A percentile compares a stretch with the other conserved stretches of the same genome.
Evolutionary conservation across 2,113 vertebrate species (phyloP).

Genomic region (Thalassarche chlororhynchos): DNA sequence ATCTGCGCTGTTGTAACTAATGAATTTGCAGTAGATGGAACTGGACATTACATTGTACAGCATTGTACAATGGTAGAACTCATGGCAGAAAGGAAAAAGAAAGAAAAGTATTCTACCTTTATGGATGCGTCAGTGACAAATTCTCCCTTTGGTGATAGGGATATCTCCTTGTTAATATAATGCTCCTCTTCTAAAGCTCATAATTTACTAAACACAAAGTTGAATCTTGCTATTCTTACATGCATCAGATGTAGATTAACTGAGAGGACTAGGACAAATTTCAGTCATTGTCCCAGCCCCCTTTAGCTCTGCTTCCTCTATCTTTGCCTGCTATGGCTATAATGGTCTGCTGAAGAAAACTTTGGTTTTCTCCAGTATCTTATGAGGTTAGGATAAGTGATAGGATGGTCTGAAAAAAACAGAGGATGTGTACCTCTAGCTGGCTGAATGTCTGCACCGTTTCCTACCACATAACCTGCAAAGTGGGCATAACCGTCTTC

Average conservation of each 20-base stretch:
- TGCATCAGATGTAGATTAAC: not conserved
- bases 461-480: not conserved
- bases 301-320: not conserved
- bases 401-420: not conserved
- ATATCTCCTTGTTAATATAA: not conserved
- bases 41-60: not conserved
- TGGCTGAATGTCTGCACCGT: not conserved
- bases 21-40: not conserved
- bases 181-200: not conserved
- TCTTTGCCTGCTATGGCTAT: not conserved
- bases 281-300: not conserved
- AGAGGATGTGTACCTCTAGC: not conserved
- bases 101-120: not conserved
- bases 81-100: not conserved
- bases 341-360: not conserved
- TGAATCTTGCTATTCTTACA: not conserved
- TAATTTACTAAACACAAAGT: not conserved
- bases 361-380: not conserved
- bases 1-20: not conserved
- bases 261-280: not conserved
- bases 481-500: not conserved
- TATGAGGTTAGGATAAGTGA: not conserved
- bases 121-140: not conserved
- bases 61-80: not conserved
- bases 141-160: not conserved